Evolutionary conservation across 1,140 invertebrate species (phyloP), one percentile per base, ranked within the genome.

Genomic region (Chrysoperla carnea): DNA sequence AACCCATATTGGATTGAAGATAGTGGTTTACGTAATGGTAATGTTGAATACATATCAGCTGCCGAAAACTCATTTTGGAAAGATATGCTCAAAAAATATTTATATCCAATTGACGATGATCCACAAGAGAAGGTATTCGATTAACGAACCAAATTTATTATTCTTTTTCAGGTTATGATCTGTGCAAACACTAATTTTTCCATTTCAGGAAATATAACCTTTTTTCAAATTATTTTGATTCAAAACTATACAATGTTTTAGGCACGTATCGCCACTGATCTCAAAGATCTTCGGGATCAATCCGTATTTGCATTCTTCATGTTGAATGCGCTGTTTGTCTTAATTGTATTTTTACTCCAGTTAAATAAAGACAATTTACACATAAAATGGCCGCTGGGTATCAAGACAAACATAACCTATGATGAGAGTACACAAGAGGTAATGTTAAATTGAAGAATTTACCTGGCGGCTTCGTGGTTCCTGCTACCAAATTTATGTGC

Each of bases 291-390:
- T 50, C 75, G 91, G 60, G 89, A 95, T 66, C 81, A 85, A 56
- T 85, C 86, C 48, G 89, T 94, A 17, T 95, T 96, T 69, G 85
- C 79, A 43, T 97, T 96, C 73, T 89, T 94, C 70, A 96, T 98
- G 89, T 68, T 93, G 59, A 98, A 98, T 71, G 86, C 90, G 45
- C 77, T 97, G 50, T 98, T 97, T 77, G 90, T 97, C 50, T 76
- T 97, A 58, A 92, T 97, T 70, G 90, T 96, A 53, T 90, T 96
- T 68, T 79, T 96, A 59, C 80, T 97, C 54, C 92, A 95, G 73
- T 72, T 94, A 64, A 91, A 93, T 71, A 94, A 93, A 76, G 87
- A 93, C 64, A 75, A 78, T 61, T 73, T 92, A 48, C 88, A 94
- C 64, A 73, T 93, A 57, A 87, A 89, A 61, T 93, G 87, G 89